Evolutionary conservation across 2,888 invertebrate species (phyloP), one percentile per base, ranked within the genome.

Genomic region (Mythimna pallens): DNA sequence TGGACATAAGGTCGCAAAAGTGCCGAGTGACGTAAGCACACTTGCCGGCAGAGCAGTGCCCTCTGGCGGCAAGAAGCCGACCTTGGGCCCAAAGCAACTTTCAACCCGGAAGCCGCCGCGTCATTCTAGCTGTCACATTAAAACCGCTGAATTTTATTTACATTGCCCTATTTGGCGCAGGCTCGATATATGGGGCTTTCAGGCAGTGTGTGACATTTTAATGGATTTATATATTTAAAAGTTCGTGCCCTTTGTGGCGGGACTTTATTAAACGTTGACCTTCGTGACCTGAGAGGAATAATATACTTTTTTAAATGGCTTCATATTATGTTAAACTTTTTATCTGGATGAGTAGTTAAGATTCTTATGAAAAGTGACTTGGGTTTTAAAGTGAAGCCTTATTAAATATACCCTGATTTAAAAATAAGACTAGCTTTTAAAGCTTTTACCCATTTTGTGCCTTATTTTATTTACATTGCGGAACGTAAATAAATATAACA

Each of bases 11-110:
- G 82, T 79, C 78, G 71, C 70, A 65, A 71, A 73, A 80, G 73
- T 80, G 71, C 57, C n/a, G 63, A 77, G 81, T 92, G 92, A 92
- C 92, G 92, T 89, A 86, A 90, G 88, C 81, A 75, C 82, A 85
- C 83, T 84, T 83, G 87, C 85, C 70, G 81, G 85, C 84, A 86
- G 89, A 88, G 89, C 89, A 91, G 88, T 91, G 93, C 91, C 93
- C 93, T 91, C 89, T 86, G 88, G 85, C 84, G 90, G 76, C 65
- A 74, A 80, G 78, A 83, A 82, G 86, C 81, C 89, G 92, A 91
- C 94, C 94, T 94, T 94, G 94, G 88, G 83, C 78, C 80, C 87
- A 87, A 91, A 92, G 91, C 94, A 93, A 94, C 94, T 94, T 94
- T 94, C 94, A 92, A 94, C 94, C 93, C 94, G 94, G 94, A 94